Evolutionary conservation across 2,888 invertebrate species (phyloP).

Genomic region (Patella depressa): DNA sequence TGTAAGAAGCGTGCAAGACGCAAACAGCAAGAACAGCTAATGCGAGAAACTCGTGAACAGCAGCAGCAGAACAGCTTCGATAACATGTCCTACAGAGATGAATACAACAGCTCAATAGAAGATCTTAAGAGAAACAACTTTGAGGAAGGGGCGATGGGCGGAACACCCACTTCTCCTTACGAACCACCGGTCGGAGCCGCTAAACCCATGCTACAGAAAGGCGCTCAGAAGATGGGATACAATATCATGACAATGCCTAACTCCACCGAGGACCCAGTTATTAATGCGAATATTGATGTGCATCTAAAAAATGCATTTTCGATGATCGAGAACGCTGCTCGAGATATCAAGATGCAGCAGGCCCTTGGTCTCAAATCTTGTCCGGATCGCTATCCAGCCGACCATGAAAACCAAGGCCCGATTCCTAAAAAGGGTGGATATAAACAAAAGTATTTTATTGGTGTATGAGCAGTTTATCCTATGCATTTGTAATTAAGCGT

Average conservation of each 20-base stretch:
- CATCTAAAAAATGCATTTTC: conserved; percentile 1
- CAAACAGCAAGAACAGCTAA: not conserved
- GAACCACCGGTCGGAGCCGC: not conserved
- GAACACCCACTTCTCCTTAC: not conserved
- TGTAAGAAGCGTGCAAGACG: not conserved
- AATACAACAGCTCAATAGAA: not conserved
- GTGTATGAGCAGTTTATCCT: not conserved
- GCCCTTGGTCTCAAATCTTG: not conserved
- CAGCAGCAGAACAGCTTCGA: not conserved
- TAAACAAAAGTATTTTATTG: conserved; percentile 4
- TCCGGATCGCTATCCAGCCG: not conserved
- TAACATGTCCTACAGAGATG: not conserved
- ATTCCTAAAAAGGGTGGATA: not conserved
- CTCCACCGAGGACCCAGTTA: not conserved
- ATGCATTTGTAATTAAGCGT: not conserved
- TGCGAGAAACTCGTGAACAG: not conserved
- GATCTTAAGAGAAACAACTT: not conserved
- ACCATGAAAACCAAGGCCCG: not conserved
- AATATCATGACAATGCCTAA: not conserved
- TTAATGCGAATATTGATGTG: not conserved
- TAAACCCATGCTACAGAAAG: not conserved
- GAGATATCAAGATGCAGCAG: conserved; percentile 6
- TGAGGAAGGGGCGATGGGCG: not conserved
- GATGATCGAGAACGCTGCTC: not conserved
- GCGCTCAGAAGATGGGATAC: not conserved